Evolutionary conservation across 1,140 invertebrate genomes (phyloP), one percentile per base, ranked within the genome.

Genomic region (Aphelenchoides avenae): DNA sequence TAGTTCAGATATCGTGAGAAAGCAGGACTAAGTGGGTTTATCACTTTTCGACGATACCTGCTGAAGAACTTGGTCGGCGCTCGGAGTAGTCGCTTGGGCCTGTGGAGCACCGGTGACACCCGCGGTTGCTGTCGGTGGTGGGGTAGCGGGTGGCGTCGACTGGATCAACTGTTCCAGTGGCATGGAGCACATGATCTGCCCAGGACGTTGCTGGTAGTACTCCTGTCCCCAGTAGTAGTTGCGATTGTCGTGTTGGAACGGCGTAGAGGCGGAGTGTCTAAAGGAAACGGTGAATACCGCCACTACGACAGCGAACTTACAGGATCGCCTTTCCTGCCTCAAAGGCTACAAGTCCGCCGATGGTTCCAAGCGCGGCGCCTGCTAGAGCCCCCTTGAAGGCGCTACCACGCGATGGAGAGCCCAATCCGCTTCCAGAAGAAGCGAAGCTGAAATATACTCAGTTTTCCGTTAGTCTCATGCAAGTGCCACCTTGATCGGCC

Each of bases 141-240:
- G 27, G 51, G 24, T 41, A 11, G 50, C 7, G 1, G 53, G 26
- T 7, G 53, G 22, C 24, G 55, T 22, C 37, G 36, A 48, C 22
- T 33, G 26, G 41, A 60, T 47, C 40, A 59, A 44, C 30, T 63
- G 30, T 15, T 59, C 31, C 40, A 60, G 29, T 46, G 52, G 57
- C 53, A 39, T 59, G n/a, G 31, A 41, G 27, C 41, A 59, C 30
- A 46, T 59, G 39, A 52, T 26, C 34, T 51, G 24, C 13, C 54
- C 57, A 22, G 42, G 18, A 20, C 34, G 30, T 36, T 31, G 30
- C 47, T 62, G 40, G 24, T 37, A 30, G 37, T 62, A 43, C 40
- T 62, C 29, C 29, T 57, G 52, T 9, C 39, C 59, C 43, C 33
- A 62, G 29, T 62, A 62, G 41, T 62, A 62, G 22, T 62, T 24